Percentiles rank a stretch among this genome's conserved stretches.
Evolutionary conservation across 2,113 vertebrate genomes (phyloP).

Genomic region (Plotosus lineatus): DNA sequence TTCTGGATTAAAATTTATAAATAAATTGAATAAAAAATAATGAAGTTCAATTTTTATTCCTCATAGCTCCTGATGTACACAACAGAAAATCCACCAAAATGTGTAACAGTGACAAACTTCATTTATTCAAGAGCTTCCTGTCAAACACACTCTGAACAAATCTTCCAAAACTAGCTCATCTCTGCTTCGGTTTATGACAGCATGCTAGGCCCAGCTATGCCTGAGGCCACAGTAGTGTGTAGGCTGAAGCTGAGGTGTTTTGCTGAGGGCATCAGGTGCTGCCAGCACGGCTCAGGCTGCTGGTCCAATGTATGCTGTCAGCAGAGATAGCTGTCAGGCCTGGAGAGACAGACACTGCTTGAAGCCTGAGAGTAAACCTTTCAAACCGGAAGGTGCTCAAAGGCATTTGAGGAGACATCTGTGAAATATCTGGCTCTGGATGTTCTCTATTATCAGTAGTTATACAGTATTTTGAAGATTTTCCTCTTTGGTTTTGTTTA

Average conservation of each 20-base stretch:
- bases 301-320: constrained; percentile 70
- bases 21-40: background rate
- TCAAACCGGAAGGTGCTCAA: constrained; percentile 56
- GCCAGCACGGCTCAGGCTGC: constrained; percentile 69
- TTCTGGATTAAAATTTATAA: background rate
- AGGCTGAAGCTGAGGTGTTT: constrained; percentile 72
- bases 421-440: constrained; percentile 64
- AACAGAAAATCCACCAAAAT: constrained; percentile 35
- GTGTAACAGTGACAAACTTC: background rate
- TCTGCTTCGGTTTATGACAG: constrained; percentile 40
- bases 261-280: constrained; percentile 63
- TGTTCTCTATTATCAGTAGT: constrained; percentile 26
- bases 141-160: constrained; percentile 41
- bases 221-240: constrained; percentile 61
- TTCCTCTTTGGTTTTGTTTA: background rate
- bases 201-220: constrained; percentile 55
- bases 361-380: constrained; percentile 61
- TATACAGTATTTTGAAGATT: constrained; percentile 17
- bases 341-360: constrained; percentile 63
- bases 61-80: background rate
- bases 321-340: constrained; percentile 62
- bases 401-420: constrained; percentile 40
- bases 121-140: constrained; percentile 41
- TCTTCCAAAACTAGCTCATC: constrained; percentile 54
- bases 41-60: background rate